A percentile compares a stretch with the other conserved stretches of the same genome.
phyloP scores from a whole-genome alignment of 2,113 vertebrate genomes.

The Phyllostomus hastatus region DNA sequence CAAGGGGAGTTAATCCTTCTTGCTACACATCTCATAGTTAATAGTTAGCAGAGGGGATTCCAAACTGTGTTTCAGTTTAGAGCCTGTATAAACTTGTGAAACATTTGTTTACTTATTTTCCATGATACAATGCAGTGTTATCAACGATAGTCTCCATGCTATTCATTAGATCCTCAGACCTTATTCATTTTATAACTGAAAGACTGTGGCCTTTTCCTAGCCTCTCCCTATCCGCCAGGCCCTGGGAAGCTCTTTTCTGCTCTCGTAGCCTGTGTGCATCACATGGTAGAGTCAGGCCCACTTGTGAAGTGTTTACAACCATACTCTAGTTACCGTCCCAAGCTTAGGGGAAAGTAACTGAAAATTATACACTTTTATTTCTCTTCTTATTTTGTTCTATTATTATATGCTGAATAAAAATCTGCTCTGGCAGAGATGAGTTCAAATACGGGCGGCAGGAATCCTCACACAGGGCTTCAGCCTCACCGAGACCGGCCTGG shows the following conservation, averaged over 20 bases:
- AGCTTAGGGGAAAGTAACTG: background rate
- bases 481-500: background rate
- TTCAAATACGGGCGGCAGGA: background rate
- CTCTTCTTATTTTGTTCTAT: background rate
- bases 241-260: background rate
- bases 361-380: background rate
- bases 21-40: background rate
- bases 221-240: background rate
- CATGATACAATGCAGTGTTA: background rate
- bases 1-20: background rate
- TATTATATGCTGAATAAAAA: background rate
- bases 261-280: background rate
- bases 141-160: background rate
- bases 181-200: background rate
- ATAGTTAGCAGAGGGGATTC: background rate
- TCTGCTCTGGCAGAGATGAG: background rate
- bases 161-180: background rate
- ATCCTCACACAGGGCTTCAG: background rate
- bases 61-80: background rate
- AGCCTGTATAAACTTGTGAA: background rate
- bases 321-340: background rate
- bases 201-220: background rate
- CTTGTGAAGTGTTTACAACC: background rate
- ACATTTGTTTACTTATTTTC: background rate
- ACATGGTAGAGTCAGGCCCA: background rate